phyloP scores from a whole-genome alignment of 2,888 invertebrate species.

The Rapana venosa region DNA sequence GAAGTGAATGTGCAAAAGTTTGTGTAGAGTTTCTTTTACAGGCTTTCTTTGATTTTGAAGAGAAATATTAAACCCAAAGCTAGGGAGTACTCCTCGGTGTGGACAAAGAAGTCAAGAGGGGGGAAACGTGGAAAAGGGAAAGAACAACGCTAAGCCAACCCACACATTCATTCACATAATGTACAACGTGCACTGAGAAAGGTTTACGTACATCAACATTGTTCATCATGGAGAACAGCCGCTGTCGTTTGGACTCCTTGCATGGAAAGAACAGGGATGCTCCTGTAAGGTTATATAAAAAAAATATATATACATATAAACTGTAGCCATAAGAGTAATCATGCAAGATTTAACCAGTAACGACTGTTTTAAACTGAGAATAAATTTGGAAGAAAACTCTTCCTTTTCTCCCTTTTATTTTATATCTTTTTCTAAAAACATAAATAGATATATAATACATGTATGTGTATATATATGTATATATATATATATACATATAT shows the following conservation, averaged over 20 bases:
- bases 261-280: constrained; percentile 77
- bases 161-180: not conserved
- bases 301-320: not conserved
- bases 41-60: no score
- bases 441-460: no score
- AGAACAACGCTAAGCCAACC: not conserved
- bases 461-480: no score
- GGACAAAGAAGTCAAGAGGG: no score
- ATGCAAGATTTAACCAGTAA: no score
- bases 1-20: not conserved
- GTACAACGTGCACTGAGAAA: not conserved
- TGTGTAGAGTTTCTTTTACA: no score
- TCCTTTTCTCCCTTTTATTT: no score
- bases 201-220: constrained; percentile 67
- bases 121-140: not conserved
- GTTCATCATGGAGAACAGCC: constrained; percentile 75
- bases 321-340: not conserved
- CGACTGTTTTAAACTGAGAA: no score
- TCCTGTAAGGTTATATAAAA: constrained; percentile 55
- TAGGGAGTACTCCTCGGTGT: no score
- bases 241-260: constrained; percentile 74
- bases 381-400: not conserved
- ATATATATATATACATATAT: no score
- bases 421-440: no score
- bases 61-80: no score